Evolutionary conservation across 2,113 vertebrate species (phyloP).

Genomic region (Leptosomus discolor): DNA sequence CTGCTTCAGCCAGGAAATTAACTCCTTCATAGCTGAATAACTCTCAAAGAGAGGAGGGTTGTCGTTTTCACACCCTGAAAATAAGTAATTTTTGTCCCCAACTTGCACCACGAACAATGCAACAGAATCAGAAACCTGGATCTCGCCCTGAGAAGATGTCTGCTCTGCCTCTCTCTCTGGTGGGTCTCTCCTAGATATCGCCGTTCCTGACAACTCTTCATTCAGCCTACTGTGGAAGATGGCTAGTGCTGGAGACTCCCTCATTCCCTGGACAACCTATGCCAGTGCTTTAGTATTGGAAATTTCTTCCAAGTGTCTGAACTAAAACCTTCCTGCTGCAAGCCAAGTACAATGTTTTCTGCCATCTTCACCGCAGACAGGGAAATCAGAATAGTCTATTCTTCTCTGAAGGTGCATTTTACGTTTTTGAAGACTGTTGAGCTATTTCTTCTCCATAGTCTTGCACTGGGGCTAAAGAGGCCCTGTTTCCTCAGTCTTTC

Average conservation of each 20-base stretch:
- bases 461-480: background rate
- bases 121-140: background rate
- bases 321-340: background rate
- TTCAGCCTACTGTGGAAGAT: background rate
- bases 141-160: background rate
- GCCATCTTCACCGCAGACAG: background rate
- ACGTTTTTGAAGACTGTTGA: background rate
- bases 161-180: rapidly evolving
- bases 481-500: background rate
- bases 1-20: background rate
- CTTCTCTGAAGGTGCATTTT: background rate
- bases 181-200: background rate
- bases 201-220: background rate
- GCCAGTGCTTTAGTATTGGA: background rate
- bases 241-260: background rate
- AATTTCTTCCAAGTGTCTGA: background rate
- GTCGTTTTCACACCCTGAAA: background rate
- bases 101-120: background rate
- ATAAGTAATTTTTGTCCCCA: background rate
- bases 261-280: background rate
- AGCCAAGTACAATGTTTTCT: background rate
- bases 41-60: background rate
- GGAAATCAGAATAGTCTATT: background rate
- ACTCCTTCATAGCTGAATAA: background rate
- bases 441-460: background rate